Evolutionary conservation across 2,113 vertebrate genomes (phyloP).

Genomic region (Campylomormyrus numenius): DNA sequence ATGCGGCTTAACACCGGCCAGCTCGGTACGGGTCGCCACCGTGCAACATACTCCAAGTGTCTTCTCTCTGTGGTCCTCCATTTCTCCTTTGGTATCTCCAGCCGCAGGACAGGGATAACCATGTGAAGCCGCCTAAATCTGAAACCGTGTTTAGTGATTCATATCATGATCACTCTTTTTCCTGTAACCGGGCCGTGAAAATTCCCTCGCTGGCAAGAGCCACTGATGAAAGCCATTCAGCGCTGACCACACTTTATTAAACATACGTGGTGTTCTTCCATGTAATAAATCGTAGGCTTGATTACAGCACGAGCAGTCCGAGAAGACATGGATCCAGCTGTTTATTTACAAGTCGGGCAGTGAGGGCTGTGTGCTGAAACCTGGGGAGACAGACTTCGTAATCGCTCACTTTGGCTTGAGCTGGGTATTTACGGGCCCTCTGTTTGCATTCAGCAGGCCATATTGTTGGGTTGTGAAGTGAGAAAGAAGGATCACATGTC

Average conservation of each 20-base stretch:
- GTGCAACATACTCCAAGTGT: conserved; percentile 1
- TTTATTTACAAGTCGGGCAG: not conserved
- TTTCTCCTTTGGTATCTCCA: not conserved
- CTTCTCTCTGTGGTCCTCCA: conserved; percentile 1
- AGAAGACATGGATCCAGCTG: conserved; percentile 41
- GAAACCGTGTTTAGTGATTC: conserved; percentile 11
- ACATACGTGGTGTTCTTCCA: conserved; percentile 1
- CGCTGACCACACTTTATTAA: not conserved
- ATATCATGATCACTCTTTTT: not conserved
- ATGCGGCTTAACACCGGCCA: not conserved
- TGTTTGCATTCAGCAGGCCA: not conserved
- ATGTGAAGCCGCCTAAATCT: not conserved
- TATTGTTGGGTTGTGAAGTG: not conserved
- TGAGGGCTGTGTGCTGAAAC: not conserved
- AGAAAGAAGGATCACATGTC: not conserved
- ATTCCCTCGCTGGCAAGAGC: not conserved
- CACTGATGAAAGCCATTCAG: not conserved
- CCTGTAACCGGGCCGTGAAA: not conserved
- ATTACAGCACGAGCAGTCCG: conserved; percentile 33
- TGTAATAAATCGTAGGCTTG: conserved; percentile 37
- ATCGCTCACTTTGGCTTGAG: not conserved
- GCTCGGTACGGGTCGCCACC: not conserved
- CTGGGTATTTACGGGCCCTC: not conserved
- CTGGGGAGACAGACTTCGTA: not conserved
- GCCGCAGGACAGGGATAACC: not conserved